Conservation (phyloP, 1,140 invertebrate species). For the Cataglyphis hispanica region DNA sequence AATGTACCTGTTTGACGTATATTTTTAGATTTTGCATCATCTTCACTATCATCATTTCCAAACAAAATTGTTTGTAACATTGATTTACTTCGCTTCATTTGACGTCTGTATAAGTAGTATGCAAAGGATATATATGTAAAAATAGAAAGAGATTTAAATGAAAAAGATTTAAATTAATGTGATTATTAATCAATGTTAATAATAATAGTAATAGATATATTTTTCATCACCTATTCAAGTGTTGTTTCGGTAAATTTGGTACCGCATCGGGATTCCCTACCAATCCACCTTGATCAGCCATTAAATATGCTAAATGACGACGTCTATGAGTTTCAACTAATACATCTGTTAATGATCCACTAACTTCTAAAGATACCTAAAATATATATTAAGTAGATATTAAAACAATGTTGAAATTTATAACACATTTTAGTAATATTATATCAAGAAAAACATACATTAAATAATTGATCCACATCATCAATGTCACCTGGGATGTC, state of each 20-base stretch:
- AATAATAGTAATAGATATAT: constrained; percentile 24
- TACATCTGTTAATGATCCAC: constrained; percentile 93
- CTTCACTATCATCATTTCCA: constrained; percentile 91
- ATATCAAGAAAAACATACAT: constrained; percentile 85
- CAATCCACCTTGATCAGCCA: constrained; percentile 97
- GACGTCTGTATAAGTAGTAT: constrained; percentile 88
- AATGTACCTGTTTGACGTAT: constrained; percentile 94
- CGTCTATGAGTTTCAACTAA: constrained; percentile 96
- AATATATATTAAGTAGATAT: constrained; percentile 39
- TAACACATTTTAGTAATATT: constrained; percentile 79
- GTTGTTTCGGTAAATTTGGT: constrained; percentile 96
- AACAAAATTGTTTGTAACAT: constrained; percentile 96
- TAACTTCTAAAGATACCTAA: constrained; percentile 87
- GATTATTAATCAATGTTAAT: constrained; percentile 9
- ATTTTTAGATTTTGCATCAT: constrained; percentile 98
- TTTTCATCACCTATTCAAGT: constrained; percentile 88
- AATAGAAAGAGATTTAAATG: constrained; percentile 25
- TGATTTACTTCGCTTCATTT: constrained; percentile 96
- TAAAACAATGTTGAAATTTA: constrained; percentile 65
- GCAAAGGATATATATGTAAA: background rate
- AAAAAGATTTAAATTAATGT: constrained; percentile 8
- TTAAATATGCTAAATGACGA: constrained; percentile 97
- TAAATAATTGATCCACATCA: constrained; percentile 93
- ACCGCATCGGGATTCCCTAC: constrained; percentile 96
- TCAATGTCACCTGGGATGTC: constrained; percentile 97